Percentiles rank a stretch among this genome's conserved stretches.
These are phyloP conservation scores for Periplaneta americana DNA, from an alignment of 1,140 invertebrate species.

Conservation along the genomic window DNA sequence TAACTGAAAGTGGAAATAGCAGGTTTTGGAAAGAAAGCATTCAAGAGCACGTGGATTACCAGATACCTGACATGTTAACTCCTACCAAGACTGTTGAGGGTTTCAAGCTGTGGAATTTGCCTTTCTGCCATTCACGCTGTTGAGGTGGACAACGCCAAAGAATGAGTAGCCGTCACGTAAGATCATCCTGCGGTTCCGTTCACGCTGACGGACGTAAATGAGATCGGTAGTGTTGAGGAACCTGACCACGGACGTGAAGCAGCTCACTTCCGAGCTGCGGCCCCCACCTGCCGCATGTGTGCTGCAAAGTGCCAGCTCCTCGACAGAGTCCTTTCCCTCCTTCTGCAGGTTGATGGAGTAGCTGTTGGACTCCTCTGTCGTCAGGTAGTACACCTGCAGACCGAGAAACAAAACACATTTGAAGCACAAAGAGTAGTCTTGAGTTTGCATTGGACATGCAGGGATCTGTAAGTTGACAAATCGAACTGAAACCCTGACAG, in stretches of 20 bases:
- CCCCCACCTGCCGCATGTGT: background rate
- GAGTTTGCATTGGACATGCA: too few relatives aligned
- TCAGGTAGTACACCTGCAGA: slow-evolving; percentile 22
- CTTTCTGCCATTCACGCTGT: too few relatives aligned
- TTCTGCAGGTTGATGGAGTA: slow-evolving; percentile 19
- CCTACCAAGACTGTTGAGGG: too few relatives aligned
- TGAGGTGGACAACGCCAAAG: slow-evolving; percentile 16
- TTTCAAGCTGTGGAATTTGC: too few relatives aligned
- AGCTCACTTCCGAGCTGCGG: slow-evolving; percentile 17
- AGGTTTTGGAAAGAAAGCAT: too few relatives aligned
- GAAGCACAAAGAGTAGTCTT: too few relatives aligned
- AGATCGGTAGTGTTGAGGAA: slow-evolving; percentile 16
- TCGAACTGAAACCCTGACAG: too few relatives aligned
- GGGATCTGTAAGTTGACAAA: too few relatives aligned
- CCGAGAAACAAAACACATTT: too few relatives aligned
- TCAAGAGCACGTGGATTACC: too few relatives aligned
- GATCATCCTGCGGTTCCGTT: slow-evolving; percentile 20
- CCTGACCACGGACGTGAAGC: slow-evolving; percentile 19
- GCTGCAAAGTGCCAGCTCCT: slow-evolving; percentile 17
- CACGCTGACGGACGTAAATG: slow-evolving; percentile 17
- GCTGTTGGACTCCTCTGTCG: slow-evolving; percentile 17
- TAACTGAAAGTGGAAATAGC: too few relatives aligned
- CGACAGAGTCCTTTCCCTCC: background rate
- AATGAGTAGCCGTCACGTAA: slow-evolving; percentile 18
- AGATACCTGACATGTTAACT: too few relatives aligned